Evolutionary conservation across 2,113 vertebrate species (phyloP).

Genomic region (Dolichotis patagonum): DNA sequence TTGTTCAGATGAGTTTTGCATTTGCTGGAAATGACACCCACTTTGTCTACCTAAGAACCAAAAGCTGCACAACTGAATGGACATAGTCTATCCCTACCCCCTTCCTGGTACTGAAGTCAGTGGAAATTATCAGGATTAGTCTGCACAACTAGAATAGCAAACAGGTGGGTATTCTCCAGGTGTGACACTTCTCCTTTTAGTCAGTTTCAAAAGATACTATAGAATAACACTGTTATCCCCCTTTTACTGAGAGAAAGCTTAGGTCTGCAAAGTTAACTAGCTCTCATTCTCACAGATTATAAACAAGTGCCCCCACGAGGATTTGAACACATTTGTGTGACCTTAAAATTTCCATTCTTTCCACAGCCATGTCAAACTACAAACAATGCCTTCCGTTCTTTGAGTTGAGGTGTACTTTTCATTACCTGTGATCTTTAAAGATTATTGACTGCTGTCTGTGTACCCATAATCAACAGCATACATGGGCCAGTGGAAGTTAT

Average conservation of each 20-base stretch:
- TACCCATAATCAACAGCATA: not conserved
- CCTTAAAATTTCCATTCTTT: not conserved
- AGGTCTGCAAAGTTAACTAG: not conserved
- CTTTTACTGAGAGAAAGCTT: not conserved
- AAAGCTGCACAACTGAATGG: not conserved
- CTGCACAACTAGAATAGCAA: not conserved
- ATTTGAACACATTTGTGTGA: not conserved
- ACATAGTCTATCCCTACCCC: accelerated
- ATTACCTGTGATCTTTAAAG: not conserved
- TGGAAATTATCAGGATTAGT: not conserved
- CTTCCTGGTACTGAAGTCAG: not conserved
- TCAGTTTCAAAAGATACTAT: not conserved
- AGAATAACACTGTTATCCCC: not conserved
- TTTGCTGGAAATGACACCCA: not conserved
- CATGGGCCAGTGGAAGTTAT: not conserved
- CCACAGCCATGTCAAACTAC: not conserved
- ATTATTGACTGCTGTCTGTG: not conserved
- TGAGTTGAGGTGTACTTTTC: not conserved
- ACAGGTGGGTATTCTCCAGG: not conserved
- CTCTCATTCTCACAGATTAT: not conserved
- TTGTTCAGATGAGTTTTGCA: not conserved
- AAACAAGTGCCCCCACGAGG: not conserved
- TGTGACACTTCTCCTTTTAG: not conserved
- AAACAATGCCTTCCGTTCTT: not conserved
- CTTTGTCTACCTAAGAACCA: not conserved